These are phyloP conservation scores for Aromia moschata DNA, from an alignment of 2,888 invertebrate genomes.

Conservation along the genomic window DNA sequence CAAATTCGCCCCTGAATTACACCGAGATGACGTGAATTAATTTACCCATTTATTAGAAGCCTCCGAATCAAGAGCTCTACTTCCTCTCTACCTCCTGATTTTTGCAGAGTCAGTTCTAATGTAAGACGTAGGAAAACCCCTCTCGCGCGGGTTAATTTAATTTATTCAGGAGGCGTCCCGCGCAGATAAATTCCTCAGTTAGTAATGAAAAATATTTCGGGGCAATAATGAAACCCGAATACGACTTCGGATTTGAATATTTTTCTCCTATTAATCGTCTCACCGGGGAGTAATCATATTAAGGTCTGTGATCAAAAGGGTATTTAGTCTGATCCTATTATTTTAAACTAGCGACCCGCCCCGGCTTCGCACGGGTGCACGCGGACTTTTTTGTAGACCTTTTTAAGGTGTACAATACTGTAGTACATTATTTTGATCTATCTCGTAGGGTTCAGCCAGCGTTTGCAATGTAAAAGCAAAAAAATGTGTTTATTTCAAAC, in stretches of 20 bases:
- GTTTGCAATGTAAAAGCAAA: too few species aligned
- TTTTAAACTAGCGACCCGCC: too few species aligned
- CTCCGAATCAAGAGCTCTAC: not conserved
- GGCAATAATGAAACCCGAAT: not conserved
- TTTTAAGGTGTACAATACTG: too few species aligned
- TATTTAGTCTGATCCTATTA: too few species aligned
- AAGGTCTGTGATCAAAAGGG: too few species aligned
- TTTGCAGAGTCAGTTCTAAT: not conserved
- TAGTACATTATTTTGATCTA: too few species aligned
- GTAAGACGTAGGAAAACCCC: not conserved
- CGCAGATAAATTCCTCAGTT: constrained; percentile 2
- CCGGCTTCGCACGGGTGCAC: too few species aligned
- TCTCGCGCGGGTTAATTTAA: not conserved
- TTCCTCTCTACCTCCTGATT: not conserved
- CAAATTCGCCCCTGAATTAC: not conserved
- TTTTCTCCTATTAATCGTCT: too few species aligned
- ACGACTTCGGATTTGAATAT: not conserved
- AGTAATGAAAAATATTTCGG: not conserved
- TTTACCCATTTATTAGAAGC: not conserved
- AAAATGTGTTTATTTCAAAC: too few species aligned
- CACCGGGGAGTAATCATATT: too few species aligned
- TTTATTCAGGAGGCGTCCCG: constrained; percentile 2
- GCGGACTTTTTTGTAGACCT: too few species aligned
- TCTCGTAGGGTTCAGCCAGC: too few species aligned
- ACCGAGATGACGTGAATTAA: not conserved